A percentile compares a stretch with the other conserved stretches of the same genome.
Conservation (phyloP, 2,113 vertebrate genomes). For the Tetraodon nigroviridis region DNA sequence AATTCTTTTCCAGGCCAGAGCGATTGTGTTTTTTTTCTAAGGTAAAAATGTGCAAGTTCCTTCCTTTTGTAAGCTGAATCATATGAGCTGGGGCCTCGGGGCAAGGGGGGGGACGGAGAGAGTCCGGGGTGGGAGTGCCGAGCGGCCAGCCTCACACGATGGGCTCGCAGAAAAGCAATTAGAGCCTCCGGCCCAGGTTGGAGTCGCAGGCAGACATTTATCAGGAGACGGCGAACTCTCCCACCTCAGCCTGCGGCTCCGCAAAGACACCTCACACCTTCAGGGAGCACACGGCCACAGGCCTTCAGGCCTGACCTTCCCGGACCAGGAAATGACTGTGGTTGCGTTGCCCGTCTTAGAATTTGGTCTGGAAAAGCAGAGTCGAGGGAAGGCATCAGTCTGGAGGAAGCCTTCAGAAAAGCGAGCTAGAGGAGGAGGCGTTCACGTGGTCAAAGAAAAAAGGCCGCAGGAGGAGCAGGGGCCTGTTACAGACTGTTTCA, state of each 20-base stretch:
- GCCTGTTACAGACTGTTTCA: conserved; percentile 44
- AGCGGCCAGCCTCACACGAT: conserved; percentile 49
- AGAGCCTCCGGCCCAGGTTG: conserved; percentile 43
- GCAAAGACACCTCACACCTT: conserved; percentile 1
- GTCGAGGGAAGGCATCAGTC: conserved; percentile 4
- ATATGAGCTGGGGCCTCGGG: conserved; percentile 55
- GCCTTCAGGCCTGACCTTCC: background rate
- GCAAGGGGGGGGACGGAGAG: conserved; percentile 32
- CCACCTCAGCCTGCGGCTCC: conserved; percentile 19
- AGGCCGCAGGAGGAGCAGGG: background rate
- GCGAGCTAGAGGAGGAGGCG: conserved; percentile 8
- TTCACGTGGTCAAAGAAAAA: conserved; percentile 8
- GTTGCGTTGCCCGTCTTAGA: conserved; percentile 3
- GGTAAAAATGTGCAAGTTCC: conserved; percentile 14
- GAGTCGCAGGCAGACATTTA: conserved; percentile 56
- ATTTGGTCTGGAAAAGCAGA: conserved; percentile 8
- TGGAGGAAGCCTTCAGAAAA: conserved; percentile 9
- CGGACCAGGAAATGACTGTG: conserved; percentile 18
- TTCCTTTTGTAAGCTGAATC: conserved; percentile 47
- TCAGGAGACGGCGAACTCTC: conserved; percentile 53
- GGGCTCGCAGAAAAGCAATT: conserved; percentile 59
- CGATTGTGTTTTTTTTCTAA: conserved; percentile 1
- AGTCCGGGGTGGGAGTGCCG: conserved; percentile 14
- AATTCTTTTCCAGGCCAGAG: too few species aligned
- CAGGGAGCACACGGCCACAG: background rate